Percentiles rank a stretch among this genome's conserved stretches.
Conservation (phyloP, 2,888 invertebrate species). For the Zhengitettix transpicula region DNA sequence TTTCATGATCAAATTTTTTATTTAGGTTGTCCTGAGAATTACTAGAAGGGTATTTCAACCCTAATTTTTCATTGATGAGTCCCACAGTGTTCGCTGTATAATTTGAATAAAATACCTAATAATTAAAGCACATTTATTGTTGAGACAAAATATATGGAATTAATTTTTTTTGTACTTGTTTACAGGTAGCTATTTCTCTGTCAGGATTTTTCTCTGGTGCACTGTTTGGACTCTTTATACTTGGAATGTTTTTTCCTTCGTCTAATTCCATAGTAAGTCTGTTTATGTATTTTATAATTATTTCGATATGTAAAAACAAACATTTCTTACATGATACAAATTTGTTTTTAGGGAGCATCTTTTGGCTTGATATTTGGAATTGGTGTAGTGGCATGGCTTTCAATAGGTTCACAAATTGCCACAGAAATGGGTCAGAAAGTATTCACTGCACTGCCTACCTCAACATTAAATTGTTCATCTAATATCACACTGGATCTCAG, state of each 20-base stretch:
- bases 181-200: conserved; percentile 24
- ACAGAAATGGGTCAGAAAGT: conserved; percentile 7
- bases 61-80: no score
- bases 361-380: conserved; percentile 19
- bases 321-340: no score
- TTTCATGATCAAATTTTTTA: no score
- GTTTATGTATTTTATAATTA: neutral
- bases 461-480: neutral
- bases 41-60: no score
- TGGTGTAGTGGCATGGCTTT: conserved; percentile 18
- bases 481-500: neutral
- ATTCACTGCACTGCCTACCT: neutral
- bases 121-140: neutral
- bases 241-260: conserved; percentile 28
- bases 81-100: no score
- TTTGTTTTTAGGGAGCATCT: conserved; percentile 18
- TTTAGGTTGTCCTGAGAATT: no score
- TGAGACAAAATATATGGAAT: neutral
- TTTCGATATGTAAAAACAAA: neutral
- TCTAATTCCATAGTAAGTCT: conserved; percentile 23
- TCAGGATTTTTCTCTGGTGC: conserved; percentile 29
- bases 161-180: conserved; percentile 2
- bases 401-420: conserved; percentile 19
- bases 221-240: conserved; percentile 27
- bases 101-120: no score